Conservation (phyloP, 2,113 vertebrate species). For the Microtus pennsylvanicus region DNA sequence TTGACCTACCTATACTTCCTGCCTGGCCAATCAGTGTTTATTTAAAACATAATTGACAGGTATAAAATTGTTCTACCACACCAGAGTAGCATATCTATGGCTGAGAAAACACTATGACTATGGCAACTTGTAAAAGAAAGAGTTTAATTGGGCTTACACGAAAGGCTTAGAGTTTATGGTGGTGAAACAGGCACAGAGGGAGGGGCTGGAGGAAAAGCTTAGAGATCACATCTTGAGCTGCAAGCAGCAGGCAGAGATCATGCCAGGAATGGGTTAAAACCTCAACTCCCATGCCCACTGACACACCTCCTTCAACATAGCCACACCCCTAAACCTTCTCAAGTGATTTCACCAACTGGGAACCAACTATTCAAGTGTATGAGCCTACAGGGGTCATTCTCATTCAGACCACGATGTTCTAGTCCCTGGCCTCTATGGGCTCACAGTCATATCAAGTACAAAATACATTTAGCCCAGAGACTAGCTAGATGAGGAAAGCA, state of each 20-base stretch:
- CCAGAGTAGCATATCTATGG: background rate
- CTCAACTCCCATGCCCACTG: background rate
- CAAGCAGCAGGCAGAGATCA: background rate
- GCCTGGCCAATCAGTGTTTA: too few relatives aligned
- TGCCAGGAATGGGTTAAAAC: background rate
- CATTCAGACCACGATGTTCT: background rate
- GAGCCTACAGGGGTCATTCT: background rate
- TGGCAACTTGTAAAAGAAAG: background rate
- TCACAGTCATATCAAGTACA: background rate
- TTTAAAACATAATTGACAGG: too few relatives aligned
- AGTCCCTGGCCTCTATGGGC: background rate
- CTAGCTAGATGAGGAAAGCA: background rate
- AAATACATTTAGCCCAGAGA: background rate
- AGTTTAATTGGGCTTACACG: background rate
- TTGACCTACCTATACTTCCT: too few relatives aligned
- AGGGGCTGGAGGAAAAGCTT: background rate
- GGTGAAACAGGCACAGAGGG: background rate
- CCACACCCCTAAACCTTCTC: background rate
- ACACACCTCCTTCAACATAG: background rate
- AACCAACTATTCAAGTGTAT: background rate
- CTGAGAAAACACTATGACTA: background rate
- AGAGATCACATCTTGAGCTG: background rate
- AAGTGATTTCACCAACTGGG: background rate
- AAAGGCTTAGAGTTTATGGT: background rate
- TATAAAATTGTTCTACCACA: too few relatives aligned